Base-by-base conservation (phyloP, 1,140 invertebrate genomes). In the Leguminivora glycinivorella region DNA sequence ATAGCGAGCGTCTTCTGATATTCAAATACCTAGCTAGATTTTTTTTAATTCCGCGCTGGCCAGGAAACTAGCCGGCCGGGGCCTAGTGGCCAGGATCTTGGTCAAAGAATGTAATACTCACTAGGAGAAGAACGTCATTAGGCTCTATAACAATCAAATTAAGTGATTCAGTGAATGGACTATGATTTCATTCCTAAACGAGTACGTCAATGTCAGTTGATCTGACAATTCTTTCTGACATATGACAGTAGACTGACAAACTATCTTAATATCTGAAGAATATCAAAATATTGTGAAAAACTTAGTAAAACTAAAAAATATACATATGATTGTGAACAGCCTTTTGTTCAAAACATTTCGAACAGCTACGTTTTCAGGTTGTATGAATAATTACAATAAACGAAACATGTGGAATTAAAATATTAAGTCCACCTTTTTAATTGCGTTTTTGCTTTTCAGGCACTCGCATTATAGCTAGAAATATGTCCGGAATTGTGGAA, bases 401-500 rank as follows among this genome's bases (percentile, higher is more conserved):
- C 9, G 19, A 17, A 52, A 22, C 22, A 52, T 43, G n/a, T n/a
- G n/a, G n/a, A n/a, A n/a, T n/a, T n/a, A n/a, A n/a, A 6, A 17
- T 43, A n/a, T 17, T 43, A n/a, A 43, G 40, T 43, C 17, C 40
- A 14, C n/a, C n/a, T 0, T n/a, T 5, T 17, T 6, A 43, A 14
- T 43, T 43, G 40, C 40, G 40, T 43, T n/a, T 43, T 43, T 43
- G 9, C 1, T 29, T 10, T 63, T 63, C 38, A 68, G 67, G 34
- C 34, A 17, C 31, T 7, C 43, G 5, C 22, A 68, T 34, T n/a
- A 56, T 24, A 40, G 43, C 24, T 26, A 69, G 68, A 67, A 67
- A 40, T 52, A 73, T 75, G 72, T 73, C 72, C 34, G 90, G 68
- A 1, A 17, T 69, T 10, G 52, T 95, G 14, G 94, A 95, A 83